These are phyloP conservation scores for Dryomyza anilis DNA, from an alignment of 2,888 invertebrate genomes.

Conservation along the genomic window DNA sequence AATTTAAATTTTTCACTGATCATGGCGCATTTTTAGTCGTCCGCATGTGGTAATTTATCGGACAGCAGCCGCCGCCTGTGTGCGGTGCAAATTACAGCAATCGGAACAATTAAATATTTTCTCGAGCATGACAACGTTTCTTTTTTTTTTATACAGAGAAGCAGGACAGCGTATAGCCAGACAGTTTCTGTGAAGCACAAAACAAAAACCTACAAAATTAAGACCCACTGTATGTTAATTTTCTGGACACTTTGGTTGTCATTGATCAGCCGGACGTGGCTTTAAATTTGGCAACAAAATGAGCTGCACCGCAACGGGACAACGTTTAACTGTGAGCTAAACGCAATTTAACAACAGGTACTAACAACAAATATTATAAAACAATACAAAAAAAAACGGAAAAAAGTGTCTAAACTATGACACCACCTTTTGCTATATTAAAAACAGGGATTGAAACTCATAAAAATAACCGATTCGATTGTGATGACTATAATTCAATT, in stretches of 20 bases:
- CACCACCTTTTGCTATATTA: no score
- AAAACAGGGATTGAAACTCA: no score
- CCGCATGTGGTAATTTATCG: no score
- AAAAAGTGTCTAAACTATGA: background rate
- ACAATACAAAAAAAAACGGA: background rate
- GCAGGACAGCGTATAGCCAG: no score
- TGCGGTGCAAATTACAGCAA: no score
- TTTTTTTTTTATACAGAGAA: conserved; percentile 2
- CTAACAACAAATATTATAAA: background rate
- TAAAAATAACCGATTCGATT: no score
- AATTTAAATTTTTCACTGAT: no score
- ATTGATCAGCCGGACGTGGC: conserved; percentile 34
- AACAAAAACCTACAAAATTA: conserved; percentile 7
- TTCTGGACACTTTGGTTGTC: conserved; percentile 29
- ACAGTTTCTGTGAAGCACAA: no score
- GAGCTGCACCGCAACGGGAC: conserved; percentile 11
- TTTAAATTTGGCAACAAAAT: background rate
- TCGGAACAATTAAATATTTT: conserved; percentile 36
- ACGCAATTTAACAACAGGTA: conserved; percentile 20
- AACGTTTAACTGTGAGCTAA: conserved; percentile 19
- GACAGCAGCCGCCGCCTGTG: no score
- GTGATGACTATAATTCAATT: no score
- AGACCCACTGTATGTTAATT: conserved; percentile 39
- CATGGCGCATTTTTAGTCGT: no score
- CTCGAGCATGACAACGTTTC: conserved; percentile 40